These are phyloP conservation scores for Myotis daubentonii DNA, from an alignment of 2,797 vertebrate genomes.

Conservation along the genomic window DNA sequence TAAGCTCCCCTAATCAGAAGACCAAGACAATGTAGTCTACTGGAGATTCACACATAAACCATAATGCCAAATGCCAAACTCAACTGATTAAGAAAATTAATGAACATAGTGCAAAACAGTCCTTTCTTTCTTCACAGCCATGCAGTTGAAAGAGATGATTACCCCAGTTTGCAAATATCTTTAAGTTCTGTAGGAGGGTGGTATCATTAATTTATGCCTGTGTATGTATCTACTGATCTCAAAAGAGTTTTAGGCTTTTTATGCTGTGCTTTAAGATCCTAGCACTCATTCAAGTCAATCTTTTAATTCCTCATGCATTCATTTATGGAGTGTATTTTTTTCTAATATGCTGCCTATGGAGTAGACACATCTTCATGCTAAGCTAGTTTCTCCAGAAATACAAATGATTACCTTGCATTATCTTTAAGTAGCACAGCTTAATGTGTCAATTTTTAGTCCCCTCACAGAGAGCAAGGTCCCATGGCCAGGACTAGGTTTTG, in stretches of 20 bases:
- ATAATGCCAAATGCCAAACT: neutral
- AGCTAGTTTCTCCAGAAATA: conserved; percentile 8
- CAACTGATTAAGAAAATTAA: neutral
- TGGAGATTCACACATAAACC: neutral
- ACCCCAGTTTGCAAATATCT: neutral
- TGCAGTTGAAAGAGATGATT: neutral
- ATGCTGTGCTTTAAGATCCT: neutral
- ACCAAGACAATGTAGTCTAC: neutral
- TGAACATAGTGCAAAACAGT: neutral
- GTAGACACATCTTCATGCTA: neutral
- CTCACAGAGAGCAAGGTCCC: neutral
- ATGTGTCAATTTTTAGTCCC: neutral
- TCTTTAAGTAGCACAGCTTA: neutral
- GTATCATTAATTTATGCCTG: neutral
- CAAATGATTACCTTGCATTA: neutral
- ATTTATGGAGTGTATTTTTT: neutral
- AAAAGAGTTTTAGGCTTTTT: neutral
- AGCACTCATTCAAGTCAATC: neutral
- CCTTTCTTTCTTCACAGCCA: neutral
- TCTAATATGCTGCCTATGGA: neutral
- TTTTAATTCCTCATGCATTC: neutral
- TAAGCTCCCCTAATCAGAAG: neutral
- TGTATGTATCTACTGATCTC: neutral
- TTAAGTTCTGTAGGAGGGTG: neutral
- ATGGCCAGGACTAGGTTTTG: neutral